Conservation (phyloP, 2,113 vertebrate genomes). For the Scomber colias region DNA sequence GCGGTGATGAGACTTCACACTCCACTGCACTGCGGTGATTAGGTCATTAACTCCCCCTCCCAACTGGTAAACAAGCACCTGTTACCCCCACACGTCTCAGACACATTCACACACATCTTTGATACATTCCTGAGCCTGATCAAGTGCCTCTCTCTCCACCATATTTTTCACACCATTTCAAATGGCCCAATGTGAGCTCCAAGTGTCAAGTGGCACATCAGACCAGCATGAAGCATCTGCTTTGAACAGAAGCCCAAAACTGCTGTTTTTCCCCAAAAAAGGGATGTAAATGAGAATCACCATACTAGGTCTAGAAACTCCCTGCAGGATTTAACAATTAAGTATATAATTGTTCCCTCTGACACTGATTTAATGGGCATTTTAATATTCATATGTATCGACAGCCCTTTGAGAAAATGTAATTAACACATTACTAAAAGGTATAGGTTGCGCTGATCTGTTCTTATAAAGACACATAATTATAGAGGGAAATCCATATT, state of each 20-base stretch:
- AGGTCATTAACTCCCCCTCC: conserved; percentile 53
- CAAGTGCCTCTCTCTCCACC: not conserved
- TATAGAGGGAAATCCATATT: too few relatives aligned
- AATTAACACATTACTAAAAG: too few relatives aligned
- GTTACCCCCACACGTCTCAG: conserved; percentile 22
- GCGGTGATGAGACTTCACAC: conserved; percentile 50
- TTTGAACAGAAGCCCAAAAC: not conserved
- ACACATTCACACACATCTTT: conserved; percentile 10
- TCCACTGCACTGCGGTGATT: conserved; percentile 33
- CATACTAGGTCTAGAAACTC: not conserved
- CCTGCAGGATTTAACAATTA: not conserved
- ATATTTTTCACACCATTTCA: not conserved
- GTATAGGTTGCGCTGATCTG: too few relatives aligned
- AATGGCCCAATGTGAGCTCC: not conserved
- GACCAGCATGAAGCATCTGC: not conserved
- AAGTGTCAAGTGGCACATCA: not conserved
- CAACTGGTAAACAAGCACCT: conserved; percentile 42
- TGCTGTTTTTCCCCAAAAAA: not conserved
- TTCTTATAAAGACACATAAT: too few relatives aligned
- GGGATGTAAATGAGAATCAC: not conserved
- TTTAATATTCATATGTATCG: not conserved
- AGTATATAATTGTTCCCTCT: conserved; percentile 2
- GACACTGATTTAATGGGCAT: not conserved
- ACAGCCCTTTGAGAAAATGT: not conserved
- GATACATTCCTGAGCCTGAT: not conserved